phyloP scores from a whole-genome alignment of 2,888 invertebrate genomes.

The Idaea biselata region DNA sequence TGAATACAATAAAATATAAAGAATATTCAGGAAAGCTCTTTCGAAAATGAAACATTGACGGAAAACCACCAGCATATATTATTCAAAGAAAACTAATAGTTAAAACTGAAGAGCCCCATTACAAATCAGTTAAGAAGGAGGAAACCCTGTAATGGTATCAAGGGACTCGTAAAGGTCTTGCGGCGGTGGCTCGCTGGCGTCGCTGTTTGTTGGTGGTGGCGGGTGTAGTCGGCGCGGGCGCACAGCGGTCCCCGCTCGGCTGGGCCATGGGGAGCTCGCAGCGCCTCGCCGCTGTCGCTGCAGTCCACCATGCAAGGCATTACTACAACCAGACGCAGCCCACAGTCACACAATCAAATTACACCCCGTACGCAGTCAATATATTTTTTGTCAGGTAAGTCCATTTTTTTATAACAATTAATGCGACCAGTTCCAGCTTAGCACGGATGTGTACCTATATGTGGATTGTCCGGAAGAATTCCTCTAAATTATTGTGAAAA shows the following conservation, averaged over 20 bases:
- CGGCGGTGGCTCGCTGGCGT: conserved; percentile 48
- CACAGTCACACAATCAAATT: conserved; percentile 54
- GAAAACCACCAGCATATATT: background rate
- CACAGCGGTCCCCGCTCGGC: conserved; percentile 77
- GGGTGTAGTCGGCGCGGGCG: conserved; percentile 57
- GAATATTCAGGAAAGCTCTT: background rate
- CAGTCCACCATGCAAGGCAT: conserved; percentile 68
- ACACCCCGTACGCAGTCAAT: conserved; percentile 76
- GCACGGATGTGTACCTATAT: too few relatives aligned
- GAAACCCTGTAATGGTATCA: background rate
- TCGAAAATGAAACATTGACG: background rate
- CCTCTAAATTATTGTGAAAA: too few relatives aligned
- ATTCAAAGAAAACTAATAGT: background rate
- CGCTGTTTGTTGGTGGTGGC: conserved; percentile 58
- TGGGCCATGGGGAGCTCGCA: conserved; percentile 85
- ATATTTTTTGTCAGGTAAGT: conserved; percentile 89
- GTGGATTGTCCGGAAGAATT: too few relatives aligned
- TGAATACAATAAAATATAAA: background rate
- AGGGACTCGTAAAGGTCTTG: conserved; percentile 7
- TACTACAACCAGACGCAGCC: conserved; percentile 73
- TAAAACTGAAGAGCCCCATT: background rate
- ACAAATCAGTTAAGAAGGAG: background rate
- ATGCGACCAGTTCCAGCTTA: too few relatives aligned
- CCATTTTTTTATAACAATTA: background rate
- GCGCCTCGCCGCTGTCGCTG: conserved; percentile 81